Evolutionary conservation across 92 coral and sea anemone species (phyloP).

Genomic region (Porites lobata): DNA sequence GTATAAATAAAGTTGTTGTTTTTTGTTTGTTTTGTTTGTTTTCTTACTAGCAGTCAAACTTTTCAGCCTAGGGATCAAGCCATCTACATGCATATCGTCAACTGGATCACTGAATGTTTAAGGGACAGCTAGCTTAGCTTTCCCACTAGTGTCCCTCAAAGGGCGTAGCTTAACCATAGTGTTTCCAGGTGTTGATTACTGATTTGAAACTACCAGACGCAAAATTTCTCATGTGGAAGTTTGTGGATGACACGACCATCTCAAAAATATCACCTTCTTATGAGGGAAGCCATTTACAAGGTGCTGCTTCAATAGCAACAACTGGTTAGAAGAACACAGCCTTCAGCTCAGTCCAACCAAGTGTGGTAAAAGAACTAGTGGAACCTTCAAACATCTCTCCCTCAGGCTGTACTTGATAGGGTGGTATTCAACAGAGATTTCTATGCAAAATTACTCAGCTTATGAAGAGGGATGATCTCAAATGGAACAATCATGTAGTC

Average conservation of each 20-base stretch:
- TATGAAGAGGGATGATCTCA: too few species aligned
- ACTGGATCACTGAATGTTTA: conserved; percentile 67
- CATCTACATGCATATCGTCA: conserved; percentile 3
- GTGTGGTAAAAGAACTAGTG: too few species aligned
- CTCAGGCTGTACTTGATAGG: too few species aligned
- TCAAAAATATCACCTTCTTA: conserved; percentile 46
- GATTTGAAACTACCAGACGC: conserved; percentile 47
- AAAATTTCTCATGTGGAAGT: conserved; percentile 58
- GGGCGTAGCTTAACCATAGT: too few species aligned
- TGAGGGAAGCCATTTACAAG: conserved; percentile 41
- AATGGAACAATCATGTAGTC: too few species aligned
- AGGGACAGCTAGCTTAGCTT: conserved; percentile 41
- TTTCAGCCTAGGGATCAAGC: conserved; percentile 40
- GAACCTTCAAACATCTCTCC: too few species aligned
- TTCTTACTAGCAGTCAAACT: conserved; percentile 31
- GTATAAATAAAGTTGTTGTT: too few species aligned
- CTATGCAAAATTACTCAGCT: too few species aligned
- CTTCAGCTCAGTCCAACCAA: too few species aligned
- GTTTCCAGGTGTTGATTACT: conserved; percentile 58
- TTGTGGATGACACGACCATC: conserved; percentile 67
- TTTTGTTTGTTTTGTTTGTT: too few species aligned
- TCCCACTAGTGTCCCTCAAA: neutral
- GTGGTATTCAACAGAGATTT: too few species aligned
- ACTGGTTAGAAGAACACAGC: conserved; percentile 52
- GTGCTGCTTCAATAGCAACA: conserved; percentile 27